Conservation (phyloP, 2,888 invertebrate species). For the Cremastobaeus sp. region DNA sequence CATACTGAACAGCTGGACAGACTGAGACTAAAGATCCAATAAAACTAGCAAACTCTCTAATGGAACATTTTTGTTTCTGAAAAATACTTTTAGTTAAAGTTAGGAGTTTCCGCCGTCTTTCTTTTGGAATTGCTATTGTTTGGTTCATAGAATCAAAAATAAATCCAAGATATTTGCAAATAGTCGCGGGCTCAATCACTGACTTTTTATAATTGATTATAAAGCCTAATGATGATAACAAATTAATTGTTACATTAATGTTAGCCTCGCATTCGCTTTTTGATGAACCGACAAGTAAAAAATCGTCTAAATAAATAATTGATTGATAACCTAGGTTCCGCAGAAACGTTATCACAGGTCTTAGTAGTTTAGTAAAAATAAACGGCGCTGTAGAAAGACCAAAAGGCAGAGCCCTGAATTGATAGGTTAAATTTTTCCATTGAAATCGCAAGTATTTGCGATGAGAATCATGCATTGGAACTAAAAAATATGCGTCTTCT, state of each 20-base stretch:
- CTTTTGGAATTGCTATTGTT: conserved; percentile 24
- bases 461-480: neutral
- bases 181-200: neutral
- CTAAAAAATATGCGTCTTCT: conserved; percentile 1
- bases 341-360: conserved; percentile 5
- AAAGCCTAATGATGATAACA: no score
- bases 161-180: conserved; percentile 14
- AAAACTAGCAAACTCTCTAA: conserved; percentile 28
- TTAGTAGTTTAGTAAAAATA: conserved; percentile 8
- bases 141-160: no score
- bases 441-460: neutral
- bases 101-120: neutral
- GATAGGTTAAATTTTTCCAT: neutral
- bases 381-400: no score
- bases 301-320: conserved; percentile 19
- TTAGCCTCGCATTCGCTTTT: conserved; percentile 5
- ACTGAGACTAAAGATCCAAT: conserved; percentile 40
- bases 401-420: neutral
- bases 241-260: neutral
- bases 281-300: conserved; percentile 12
- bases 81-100: conserved; percentile 1
- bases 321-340: conserved; percentile 17
- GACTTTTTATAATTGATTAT: conserved; percentile 21
- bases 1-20: conserved; percentile 43
- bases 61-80: conserved; percentile 1